A percentile compares a stretch with the other conserved stretches of the same genome.
phyloP scores from a whole-genome alignment of 1,140 invertebrate genomes.

The Ceratosolen fusciceps region DNA sequence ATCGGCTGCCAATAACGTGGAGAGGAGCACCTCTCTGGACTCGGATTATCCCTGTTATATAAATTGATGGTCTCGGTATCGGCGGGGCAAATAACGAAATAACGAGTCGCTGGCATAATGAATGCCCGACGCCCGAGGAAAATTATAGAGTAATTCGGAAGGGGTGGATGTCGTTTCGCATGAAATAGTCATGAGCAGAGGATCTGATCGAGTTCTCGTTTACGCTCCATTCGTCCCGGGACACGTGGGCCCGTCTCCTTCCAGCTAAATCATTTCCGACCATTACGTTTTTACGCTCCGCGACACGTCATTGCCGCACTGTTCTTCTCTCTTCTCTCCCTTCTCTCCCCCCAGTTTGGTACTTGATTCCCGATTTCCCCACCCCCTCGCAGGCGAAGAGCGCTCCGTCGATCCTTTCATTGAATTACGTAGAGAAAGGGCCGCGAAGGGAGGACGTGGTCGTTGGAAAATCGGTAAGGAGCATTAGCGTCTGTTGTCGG shows the following conservation, averaged over 20 bases:
- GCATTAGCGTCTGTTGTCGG: not conserved
- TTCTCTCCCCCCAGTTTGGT: not conserved
- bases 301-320: too few species aligned
- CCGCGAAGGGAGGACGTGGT: not conserved
- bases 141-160: conserved; percentile 4
- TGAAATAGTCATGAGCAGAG: not conserved
- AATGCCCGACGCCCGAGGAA: not conserved
- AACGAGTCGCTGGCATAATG: not conserved
- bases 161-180: not conserved
- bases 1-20: too few species aligned
- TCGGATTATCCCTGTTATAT: not conserved
- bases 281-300: not conserved
- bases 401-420: not conserved
- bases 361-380: not conserved
- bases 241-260: too few species aligned
- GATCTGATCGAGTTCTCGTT: too few species aligned
- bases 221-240: too few species aligned
- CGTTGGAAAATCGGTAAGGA: not conserved
- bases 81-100: not conserved
- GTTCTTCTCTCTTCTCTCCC: not conserved
- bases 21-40: too few species aligned
- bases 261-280: conserved; percentile 18
- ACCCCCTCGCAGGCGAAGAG: not conserved
- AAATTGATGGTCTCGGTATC: not conserved
- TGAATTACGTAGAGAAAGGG: too few species aligned